Evolutionary conservation across 1,140 invertebrate species (phyloP), one percentile per base, ranked within the genome.

Genomic region (Drosophila navojoa): DNA sequence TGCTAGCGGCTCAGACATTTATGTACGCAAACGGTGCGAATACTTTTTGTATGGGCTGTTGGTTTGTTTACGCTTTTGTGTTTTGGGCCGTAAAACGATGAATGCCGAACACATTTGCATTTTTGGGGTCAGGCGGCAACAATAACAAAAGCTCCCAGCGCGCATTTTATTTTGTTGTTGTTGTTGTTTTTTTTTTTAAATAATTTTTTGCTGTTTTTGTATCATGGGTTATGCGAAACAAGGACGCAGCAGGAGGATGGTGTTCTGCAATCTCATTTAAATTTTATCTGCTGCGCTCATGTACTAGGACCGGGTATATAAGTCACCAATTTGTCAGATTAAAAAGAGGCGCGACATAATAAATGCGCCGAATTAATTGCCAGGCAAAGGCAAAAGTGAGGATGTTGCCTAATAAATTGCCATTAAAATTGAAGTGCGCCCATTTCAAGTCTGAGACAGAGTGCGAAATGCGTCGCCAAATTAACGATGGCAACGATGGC

Each of bases 251-350:
- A 22, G 29, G 35, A 52, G 42, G 38, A 53, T 54, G 19, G 50
- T 10, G 19, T 25, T 40, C 47, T 67, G 63, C 70, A 72, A 71
- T 72, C 54, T 59, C 54, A 67, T 59, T 72, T 72, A 40, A 72
- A 66, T 67, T 59, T 69, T 58, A 72, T 60, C 70, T 60, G 29
- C 35, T 40, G 15, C 49, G 55, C 40, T 38, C 49, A 27, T 16
- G 63, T 55, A 72, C 60, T 68, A 47, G 49, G 10, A 1, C 7
- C 5, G 40, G 19, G 38, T 40, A 49, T 63, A 42, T 60, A 38
- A 72, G 49, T 68, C 63, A 54, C 61, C 78, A 76, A 81, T 81
- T 87, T 76, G 47, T 45, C 44, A 79, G 82, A 78, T 78, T 87
- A 85, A 71, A 75, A 86, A 76, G 66, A 54, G 55, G 67, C 45